These are phyloP conservation scores for Merluccius polli DNA, from an alignment of 2,797 vertebrate species.

Conservation along the genomic window DNA sequence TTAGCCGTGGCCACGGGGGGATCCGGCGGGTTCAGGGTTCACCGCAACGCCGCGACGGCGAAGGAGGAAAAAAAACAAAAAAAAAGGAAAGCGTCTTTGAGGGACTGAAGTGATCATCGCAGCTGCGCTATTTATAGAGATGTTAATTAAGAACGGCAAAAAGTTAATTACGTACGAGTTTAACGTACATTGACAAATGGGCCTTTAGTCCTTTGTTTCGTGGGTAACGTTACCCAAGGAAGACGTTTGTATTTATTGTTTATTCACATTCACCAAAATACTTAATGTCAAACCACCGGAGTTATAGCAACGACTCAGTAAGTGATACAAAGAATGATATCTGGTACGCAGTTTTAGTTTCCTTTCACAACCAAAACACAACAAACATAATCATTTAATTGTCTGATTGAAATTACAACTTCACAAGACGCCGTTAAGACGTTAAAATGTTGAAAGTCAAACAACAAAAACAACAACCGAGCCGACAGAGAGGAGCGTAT, in stretches of 20 bases:
- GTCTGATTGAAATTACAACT: too few relatives aligned
- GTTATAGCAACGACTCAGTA: too few relatives aligned
- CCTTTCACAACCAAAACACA: too few relatives aligned
- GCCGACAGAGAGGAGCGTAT: conserved; percentile 22
- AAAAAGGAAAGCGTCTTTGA: not conserved
- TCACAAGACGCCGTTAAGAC: too few relatives aligned
- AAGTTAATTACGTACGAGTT: too few relatives aligned
- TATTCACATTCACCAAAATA: not conserved
- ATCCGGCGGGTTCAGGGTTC: conserved; percentile 29
- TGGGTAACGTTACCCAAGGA: not conserved
- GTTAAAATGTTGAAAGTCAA: not conserved
- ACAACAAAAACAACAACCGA: conserved; percentile 15
- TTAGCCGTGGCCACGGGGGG: conserved; percentile 9
- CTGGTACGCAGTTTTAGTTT: too few relatives aligned
- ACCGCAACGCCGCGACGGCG: not conserved
- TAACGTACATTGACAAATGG: too few relatives aligned
- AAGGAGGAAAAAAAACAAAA: too few relatives aligned
- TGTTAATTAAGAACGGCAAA: not conserved
- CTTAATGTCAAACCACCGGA: not conserved
- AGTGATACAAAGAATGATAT: too few relatives aligned
- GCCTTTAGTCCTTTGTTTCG: not conserved
- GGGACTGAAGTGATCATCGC: not conserved
- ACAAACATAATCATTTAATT: too few relatives aligned
- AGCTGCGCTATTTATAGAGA: not conserved
- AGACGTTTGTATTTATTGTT: not conserved